Base-by-base conservation (phyloP, 2,888 invertebrate genomes). In the Neoaliturus tenellus region DNA sequence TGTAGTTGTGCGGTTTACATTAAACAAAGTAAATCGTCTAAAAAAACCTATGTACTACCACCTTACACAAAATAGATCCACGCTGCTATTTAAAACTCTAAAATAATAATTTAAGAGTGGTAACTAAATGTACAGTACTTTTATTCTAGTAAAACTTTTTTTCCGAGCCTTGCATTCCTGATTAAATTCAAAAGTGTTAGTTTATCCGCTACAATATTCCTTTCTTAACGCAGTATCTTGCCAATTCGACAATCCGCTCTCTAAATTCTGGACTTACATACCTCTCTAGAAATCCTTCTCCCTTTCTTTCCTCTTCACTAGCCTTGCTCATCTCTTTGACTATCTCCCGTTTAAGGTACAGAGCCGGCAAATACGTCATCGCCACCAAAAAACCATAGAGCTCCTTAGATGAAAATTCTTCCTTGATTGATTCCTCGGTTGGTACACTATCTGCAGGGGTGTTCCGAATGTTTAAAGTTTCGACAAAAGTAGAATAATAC, bases 321-420 rank as follows among this genome's bases (percentile, higher is more conserved):
- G 23, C 33, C 8, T 39, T 35, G 35, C 2, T 20, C 20, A 71
- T 20, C 10, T 71, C 71, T 1, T 1, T 23, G 23, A 39, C 3
- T 6, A 10, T 17, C 6, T 67, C 67, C 17, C n/a, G 25, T 67
- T 31, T 35, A 0, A 62, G 33, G 23, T 39, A 58, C 41, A 81
- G 39, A 23, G 44, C 81, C 14, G 81, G 81, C 4, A 62, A 23
- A 28, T 81, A 81, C 20, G 39, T 12, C n/a, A 41, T 39, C n/a
- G 39, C 81, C n/a, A 25, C 39, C n/a, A 81, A 12, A 23, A 62
- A 81, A 5, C 81, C 81, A 20, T 67, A 81, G 3, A 81, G 39
- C 31, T 81, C 81, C 25, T 39, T 81, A 6, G 58, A 81, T 14
- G 23, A 12, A 1, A 81, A 39, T 67, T 81, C 81, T 3, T 81